These are phyloP conservation scores for Indri indri DNA, from an alignment of 2,113 vertebrate species.

Conservation along the genomic window DNA sequence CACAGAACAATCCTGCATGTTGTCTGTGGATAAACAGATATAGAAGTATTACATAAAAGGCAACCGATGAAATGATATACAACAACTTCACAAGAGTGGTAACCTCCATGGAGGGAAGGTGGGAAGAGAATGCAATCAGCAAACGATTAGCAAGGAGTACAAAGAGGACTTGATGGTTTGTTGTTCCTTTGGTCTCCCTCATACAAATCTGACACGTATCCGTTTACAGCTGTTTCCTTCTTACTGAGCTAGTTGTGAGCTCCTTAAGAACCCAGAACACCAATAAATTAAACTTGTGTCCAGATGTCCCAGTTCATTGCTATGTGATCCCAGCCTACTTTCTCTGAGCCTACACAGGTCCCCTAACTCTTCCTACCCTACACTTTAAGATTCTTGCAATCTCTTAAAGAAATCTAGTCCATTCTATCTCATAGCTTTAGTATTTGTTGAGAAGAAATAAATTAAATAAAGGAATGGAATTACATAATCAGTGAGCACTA, in stretches of 20 bases:
- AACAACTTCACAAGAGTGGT: background rate
- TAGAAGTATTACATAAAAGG: background rate
- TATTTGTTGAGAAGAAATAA: background rate
- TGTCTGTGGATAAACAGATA: background rate
- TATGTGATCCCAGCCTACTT: background rate
- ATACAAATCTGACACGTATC: background rate
- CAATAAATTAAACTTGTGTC: background rate
- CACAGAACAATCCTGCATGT: background rate
- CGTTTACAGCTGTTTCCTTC: background rate
- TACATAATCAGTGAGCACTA: background rate
- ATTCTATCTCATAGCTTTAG: background rate
- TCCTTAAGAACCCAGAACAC: background rate
- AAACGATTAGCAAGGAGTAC: background rate
- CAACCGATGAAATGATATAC: background rate
- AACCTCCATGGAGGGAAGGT: background rate
- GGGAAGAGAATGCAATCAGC: background rate
- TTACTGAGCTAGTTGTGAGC: background rate
- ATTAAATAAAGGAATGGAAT: background rate
- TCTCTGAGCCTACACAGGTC: background rate
- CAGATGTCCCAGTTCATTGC: background rate
- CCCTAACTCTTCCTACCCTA: background rate
- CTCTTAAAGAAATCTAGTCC: background rate
- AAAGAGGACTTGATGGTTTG: background rate
- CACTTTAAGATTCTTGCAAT: background rate
- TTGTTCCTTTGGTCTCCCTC: background rate